phyloP scores from a whole-genome alignment of 92 coral and sea anemone species.

The Paragorgia papillata region DNA sequence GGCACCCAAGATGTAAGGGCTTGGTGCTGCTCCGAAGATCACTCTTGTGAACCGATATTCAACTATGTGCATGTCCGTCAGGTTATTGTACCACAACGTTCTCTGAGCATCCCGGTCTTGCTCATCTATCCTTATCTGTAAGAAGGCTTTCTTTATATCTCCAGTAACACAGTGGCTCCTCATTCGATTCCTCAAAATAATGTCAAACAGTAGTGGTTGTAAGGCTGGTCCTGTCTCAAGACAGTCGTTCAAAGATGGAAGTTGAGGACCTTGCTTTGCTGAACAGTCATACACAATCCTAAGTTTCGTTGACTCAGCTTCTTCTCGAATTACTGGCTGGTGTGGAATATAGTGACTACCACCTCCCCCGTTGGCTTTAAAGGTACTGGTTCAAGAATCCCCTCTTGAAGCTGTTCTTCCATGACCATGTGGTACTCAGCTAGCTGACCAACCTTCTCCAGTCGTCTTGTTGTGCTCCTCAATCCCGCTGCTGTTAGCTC shows the following conservation, averaged over 20 bases:
- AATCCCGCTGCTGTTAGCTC: slow-evolving; percentile 58
- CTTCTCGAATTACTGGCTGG: slow-evolving; percentile 55
- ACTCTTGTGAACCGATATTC: slow-evolving; percentile 17
- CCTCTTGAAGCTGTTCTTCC: slow-evolving; percentile 54
- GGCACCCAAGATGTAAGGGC: slow-evolving; percentile 68
- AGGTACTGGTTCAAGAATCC: slow-evolving; percentile 54
- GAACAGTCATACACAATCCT: slow-evolving; percentile 69
- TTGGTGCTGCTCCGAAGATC: slow-evolving; percentile 59
- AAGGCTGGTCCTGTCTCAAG: slow-evolving; percentile 57
- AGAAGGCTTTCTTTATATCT: slow-evolving; percentile 43
- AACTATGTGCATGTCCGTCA: neutral
- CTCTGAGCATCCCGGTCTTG: slow-evolving; percentile 21
- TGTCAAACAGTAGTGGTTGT: slow-evolving; percentile 54
- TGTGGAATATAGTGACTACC: slow-evolving; percentile 56
- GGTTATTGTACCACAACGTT: slow-evolving; percentile 15
- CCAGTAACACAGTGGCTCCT: neutral
- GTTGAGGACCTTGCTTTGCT: slow-evolving; percentile 38
- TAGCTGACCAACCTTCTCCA: slow-evolving; percentile 3
- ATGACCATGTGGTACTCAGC: slow-evolving; percentile 58
- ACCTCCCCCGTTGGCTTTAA: slow-evolving; percentile 43
- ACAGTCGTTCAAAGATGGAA: slow-evolving; percentile 60
- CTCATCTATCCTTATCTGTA: neutral
- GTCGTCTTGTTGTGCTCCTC: slow-evolving; percentile 43
- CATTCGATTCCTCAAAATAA: neutral
- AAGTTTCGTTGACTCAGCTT: slow-evolving; percentile 57